Percentiles rank a stretch among this genome's conserved stretches.
These are phyloP conservation scores for Zalophus californianus DNA, from an alignment of 2,797 vertebrate genomes.

Conservation along the genomic window DNA sequence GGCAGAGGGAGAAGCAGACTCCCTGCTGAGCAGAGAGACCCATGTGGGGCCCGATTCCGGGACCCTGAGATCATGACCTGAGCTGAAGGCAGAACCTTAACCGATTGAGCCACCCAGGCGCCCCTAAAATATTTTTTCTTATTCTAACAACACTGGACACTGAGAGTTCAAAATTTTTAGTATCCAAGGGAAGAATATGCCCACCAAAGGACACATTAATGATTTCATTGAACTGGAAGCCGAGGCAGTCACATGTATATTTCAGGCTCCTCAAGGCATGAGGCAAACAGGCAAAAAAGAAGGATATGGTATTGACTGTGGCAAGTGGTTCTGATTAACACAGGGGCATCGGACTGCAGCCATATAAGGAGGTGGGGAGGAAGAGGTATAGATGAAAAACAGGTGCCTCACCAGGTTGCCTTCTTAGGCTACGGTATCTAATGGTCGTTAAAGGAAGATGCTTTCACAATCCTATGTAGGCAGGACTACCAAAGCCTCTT, in stretches of 20 bases:
- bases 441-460: background rate
- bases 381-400: background rate
- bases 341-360: background rate
- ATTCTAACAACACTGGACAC: background rate
- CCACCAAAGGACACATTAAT: background rate
- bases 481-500: background rate
- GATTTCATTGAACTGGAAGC: background rate
- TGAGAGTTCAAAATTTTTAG: slow-evolving; percentile 8
- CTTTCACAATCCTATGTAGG: background rate
- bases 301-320: background rate
- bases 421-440: background rate
- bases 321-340: background rate
- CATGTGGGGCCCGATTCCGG: no score
- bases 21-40: no score
- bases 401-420: background rate
- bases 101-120: no score
- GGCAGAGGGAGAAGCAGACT: no score
- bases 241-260: background rate
- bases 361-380: background rate
- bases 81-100: no score
- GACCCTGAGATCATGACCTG: no score
- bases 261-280: background rate
- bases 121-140: background rate
- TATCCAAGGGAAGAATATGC: background rate
- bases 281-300: background rate